phyloP scores from a whole-genome alignment of 35 echinoderm and acorn worm species.

The Stichopus chloronotus region DNA sequence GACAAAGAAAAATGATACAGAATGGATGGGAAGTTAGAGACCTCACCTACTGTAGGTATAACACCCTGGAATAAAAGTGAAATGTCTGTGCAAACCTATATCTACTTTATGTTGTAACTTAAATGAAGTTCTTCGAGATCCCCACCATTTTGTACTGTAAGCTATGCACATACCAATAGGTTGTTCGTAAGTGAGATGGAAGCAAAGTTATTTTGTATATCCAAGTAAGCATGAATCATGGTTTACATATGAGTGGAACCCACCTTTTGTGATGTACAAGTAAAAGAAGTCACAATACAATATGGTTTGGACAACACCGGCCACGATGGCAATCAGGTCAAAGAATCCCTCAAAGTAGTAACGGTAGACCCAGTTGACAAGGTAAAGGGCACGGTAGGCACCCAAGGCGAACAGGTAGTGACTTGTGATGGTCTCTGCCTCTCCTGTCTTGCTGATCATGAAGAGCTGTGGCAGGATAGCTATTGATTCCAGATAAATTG shows the following conservation, averaged over 20 bases:
- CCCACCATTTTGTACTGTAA: too few species aligned
- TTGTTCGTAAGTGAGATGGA: too few species aligned
- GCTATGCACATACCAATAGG: too few species aligned
- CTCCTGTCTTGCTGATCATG: constrained; percentile 99
- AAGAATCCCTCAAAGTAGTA: constrained; percentile 98
- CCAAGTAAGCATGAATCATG: too few species aligned
- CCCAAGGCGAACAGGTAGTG: constrained; percentile 98
- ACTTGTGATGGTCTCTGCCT: constrained; percentile 98
- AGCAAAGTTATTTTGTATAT: too few species aligned
- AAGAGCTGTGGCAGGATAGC: constrained; percentile 98
- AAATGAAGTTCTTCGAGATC: too few species aligned
- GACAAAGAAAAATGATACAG: too few species aligned
- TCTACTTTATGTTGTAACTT: too few species aligned
- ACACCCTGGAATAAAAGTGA: too few species aligned
- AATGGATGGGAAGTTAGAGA: too few species aligned
- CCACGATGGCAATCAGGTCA: constrained; percentile 98
- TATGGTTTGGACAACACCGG: constrained; percentile 97
- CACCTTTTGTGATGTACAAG: constrained; percentile 99
- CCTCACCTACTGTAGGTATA: too few species aligned
- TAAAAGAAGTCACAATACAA: constrained; percentile 99
- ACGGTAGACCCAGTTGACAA: constrained; percentile 99
- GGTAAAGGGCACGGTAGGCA: constrained; percentile 93
- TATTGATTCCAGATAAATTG: constrained; percentile 97
- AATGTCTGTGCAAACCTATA: too few species aligned
- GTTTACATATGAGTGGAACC: neutral